Conservation (phyloP, 1,140 invertebrate species). For the Megalonaias nervosa region DNA sequence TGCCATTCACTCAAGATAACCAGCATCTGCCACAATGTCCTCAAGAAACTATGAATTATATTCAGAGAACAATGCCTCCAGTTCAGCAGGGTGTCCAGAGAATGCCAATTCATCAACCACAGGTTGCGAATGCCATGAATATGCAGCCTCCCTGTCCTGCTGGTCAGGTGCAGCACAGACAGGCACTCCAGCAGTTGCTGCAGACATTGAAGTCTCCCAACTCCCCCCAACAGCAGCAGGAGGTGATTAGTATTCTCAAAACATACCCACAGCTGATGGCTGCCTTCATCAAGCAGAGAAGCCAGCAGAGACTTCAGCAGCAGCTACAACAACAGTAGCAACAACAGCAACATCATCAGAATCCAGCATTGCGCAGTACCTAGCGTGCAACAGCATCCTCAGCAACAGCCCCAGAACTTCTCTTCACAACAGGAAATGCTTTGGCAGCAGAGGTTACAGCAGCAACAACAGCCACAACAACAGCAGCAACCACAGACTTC, state of each 20-base stretch:
- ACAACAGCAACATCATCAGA: conserved; percentile 66
- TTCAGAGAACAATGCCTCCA: conserved; percentile 26
- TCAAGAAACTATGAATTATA: conserved; percentile 52
- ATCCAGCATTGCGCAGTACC: conserved; percentile 28
- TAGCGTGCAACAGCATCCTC: conserved; percentile 27
- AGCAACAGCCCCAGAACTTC: conserved; percentile 68
- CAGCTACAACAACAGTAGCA: conserved; percentile 50
- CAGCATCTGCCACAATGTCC: conserved; percentile 52
- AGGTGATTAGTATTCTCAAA: conserved; percentile 93
- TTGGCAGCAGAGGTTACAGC: conserved; percentile 39
- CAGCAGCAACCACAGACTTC: conserved; percentile 35
- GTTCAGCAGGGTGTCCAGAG: conserved; percentile 34
- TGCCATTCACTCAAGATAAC: conserved; percentile 53
- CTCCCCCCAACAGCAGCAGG: conserved; percentile 93
- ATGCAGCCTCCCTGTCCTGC: conserved; percentile 44
- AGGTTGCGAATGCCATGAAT: conserved; percentile 9
- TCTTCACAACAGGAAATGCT: conserved; percentile 46
- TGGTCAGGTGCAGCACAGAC: conserved; percentile 70
- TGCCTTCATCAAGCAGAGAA: conserved; percentile 91
- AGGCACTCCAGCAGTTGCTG: conserved; percentile 88
- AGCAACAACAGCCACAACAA: conserved; percentile 47
- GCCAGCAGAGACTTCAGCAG: conserved; percentile 71
- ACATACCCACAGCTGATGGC: conserved; percentile 97
- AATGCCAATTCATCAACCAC: conserved; percentile 34
- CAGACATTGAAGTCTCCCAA: conserved; percentile 89